Evolutionary conservation across 2,797 vertebrate species (phyloP).

Genomic region (Semotilus atromaculatus): DNA sequence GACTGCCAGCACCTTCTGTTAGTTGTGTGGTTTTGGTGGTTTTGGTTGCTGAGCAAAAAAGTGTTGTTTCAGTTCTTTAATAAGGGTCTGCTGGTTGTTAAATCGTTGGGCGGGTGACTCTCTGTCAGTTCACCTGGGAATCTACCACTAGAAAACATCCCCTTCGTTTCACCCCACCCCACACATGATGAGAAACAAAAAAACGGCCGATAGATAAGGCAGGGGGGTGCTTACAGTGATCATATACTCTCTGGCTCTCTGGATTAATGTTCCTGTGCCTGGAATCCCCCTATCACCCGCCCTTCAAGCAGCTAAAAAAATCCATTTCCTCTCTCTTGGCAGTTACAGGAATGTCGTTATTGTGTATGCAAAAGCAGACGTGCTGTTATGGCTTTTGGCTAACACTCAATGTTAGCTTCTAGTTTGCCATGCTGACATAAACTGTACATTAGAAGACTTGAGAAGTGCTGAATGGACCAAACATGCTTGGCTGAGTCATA

Average conservation of each 20-base stretch:
- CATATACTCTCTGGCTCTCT: slow-evolving; percentile 65
- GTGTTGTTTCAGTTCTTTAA: slow-evolving; percentile 53
- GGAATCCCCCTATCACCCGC: slow-evolving; percentile 77
- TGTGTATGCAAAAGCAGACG: slow-evolving; percentile 60
- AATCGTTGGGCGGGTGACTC: slow-evolving; percentile 45
- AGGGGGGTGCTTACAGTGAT: slow-evolving; percentile 24
- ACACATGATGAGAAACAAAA: slow-evolving; percentile 4
- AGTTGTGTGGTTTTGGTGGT: slow-evolving; percentile 53
- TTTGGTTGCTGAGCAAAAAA: slow-evolving; percentile 23
- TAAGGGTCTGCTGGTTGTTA: slow-evolving; percentile 53
- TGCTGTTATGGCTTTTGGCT: slow-evolving; percentile 46
- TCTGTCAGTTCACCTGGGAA: slow-evolving; percentile 64
- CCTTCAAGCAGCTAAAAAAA: slow-evolving; percentile 54
- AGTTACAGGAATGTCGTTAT: slow-evolving; percentile 60
- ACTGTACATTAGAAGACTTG: slow-evolving; percentile 1
- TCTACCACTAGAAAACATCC: slow-evolving; percentile 65
- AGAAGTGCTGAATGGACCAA: slow-evolving; percentile 32
- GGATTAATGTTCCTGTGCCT: slow-evolving; percentile 71
- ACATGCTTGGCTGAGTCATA: not conserved
- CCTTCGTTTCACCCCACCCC: slow-evolving; percentile 22
- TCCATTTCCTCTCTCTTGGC: slow-evolving; percentile 56
- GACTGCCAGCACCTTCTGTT: slow-evolving; percentile 22
- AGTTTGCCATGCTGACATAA: not conserved
- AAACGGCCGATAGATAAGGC: slow-evolving; percentile 15
- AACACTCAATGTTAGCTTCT: slow-evolving; percentile 22